A percentile compares a stretch with the other conserved stretches of the same genome.
These are phyloP conservation scores for Lucilia cuprina DNA, from an alignment of 1,140 invertebrate species.

Conservation along the genomic window DNA sequence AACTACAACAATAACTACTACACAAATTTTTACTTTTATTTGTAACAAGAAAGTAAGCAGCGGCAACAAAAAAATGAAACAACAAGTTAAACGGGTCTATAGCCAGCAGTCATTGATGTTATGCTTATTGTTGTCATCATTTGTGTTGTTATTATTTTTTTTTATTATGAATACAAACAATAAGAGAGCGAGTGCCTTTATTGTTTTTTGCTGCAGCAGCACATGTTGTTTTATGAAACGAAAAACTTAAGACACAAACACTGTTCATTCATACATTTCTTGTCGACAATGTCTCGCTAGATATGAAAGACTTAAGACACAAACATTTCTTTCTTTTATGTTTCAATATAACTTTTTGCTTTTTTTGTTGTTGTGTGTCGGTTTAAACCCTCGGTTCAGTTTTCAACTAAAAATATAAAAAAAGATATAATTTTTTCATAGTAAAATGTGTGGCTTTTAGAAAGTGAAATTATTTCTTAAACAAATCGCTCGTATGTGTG, in stretches of 20 bases:
- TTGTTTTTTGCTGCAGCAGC: neutral
- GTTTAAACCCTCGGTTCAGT: too few species aligned
- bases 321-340: neutral
- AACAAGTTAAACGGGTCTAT: conserved; percentile 22
- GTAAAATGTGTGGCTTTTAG: neutral
- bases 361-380: neutral
- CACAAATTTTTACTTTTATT: neutral
- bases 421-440: neutral
- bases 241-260: conserved; percentile 22
- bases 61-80: too few species aligned
- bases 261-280: neutral
- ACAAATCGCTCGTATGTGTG: too few species aligned
- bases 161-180: neutral
- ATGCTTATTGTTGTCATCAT: neutral
- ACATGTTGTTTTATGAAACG: conserved; percentile 9
- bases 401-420: too few species aligned
- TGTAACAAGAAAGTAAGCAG: neutral
- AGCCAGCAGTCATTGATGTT: neutral
- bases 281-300: neutral
- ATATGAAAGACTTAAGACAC: neutral
- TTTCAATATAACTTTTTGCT: neutral
- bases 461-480: conserved; percentile 20
- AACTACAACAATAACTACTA: neutral
- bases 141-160: neutral
- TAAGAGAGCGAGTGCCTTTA: neutral